Base-by-base conservation (phyloP, 2,888 invertebrate species). In the Terebella lapidaria region DNA sequence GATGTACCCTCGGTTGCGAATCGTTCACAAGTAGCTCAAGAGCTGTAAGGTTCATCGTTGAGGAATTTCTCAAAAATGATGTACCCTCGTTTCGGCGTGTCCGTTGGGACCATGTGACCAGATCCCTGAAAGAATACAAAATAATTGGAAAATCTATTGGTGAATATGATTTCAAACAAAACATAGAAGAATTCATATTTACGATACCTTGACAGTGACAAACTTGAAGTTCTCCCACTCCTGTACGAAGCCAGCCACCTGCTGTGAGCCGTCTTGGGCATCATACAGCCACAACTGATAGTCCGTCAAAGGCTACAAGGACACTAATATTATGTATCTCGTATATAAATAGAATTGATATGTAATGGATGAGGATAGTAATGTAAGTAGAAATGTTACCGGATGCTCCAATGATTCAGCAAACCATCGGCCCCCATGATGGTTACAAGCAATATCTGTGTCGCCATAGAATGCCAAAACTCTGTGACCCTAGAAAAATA, bases 31-130 rank as follows among this genome's bases (percentile, higher is more conserved):
- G n/a, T n/a, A n/a, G n/a, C n/a, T n/a, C n/a, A n/a, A n/a, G n/a
- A n/a, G n/a, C n/a, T 20, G 60, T 68, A 72, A 35, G 69, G 68
- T 52, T 62, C 66, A 47, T 72, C 64, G 27, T 63, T 62, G 24
- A 78, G 57, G 58, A 76, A 79, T 53, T 70, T 70, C 24, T 64
- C 67, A 59, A 77, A 76, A 75, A 80, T 72, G 49, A 72, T 63
- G 58, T 75, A 69, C 2, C 79, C 77, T 60, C 71, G 74, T 1
- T 64, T 64, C 29, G 79, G 79, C 57, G 71, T 72, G 64, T 80
- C 80, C 59, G 73, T 72, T 0, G 80, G 80, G 2, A 80, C 80
- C 76, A 79, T 77, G 68, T 80, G 80, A 54, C 81, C 81, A 56
- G 80, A 72, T 42, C 80, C 80, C 74, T 74, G 65, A 1, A 67